These are phyloP conservation scores for Nymphalis urticae DNA, from an alignment of 2,888 invertebrate species.

Conservation along the genomic window DNA sequence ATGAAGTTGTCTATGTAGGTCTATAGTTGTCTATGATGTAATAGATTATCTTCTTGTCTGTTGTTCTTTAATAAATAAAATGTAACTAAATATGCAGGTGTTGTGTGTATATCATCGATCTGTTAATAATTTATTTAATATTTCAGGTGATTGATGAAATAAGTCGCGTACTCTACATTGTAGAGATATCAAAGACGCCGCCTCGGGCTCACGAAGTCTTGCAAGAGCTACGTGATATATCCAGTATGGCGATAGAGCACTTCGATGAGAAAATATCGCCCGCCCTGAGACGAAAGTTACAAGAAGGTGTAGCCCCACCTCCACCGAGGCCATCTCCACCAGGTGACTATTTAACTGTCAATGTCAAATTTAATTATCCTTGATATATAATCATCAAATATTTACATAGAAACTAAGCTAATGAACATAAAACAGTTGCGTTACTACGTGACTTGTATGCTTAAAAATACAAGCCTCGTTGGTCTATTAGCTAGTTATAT, in stretches of 20 bases:
- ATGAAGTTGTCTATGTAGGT: too few species aligned
- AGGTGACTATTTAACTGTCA: slow-evolving; percentile 41
- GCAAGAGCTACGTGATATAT: slow-evolving; percentile 94
- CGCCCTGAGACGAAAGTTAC: slow-evolving; percentile 61
- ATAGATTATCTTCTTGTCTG: too few species aligned
- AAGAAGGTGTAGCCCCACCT: slow-evolving; percentile 53
- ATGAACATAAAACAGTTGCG: too few species aligned
- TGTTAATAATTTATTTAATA: background rate
- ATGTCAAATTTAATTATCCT: too few species aligned
- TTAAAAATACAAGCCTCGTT: too few species aligned
- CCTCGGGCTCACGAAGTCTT: slow-evolving; percentile 91
- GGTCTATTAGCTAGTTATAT: too few species aligned
- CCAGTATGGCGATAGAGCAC: slow-evolving; percentile 97
- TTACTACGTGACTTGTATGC: too few species aligned
- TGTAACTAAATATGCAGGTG: too few species aligned
- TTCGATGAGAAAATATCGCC: slow-evolving; percentile 93
- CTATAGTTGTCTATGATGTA: too few species aligned
- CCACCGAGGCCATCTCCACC: slow-evolving; percentile 47
- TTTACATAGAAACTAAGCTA: too few species aligned
- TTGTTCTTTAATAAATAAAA: too few species aligned
- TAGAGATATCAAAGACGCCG: slow-evolving; percentile 83
- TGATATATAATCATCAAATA: too few species aligned
- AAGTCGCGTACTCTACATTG: slow-evolving; percentile 85
- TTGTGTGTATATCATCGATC: background rate
- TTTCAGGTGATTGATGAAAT: slow-evolving; percentile 93